phyloP scores from a whole-genome alignment of 2,888 invertebrate genomes.

The Diarsia dahlii region DNA sequence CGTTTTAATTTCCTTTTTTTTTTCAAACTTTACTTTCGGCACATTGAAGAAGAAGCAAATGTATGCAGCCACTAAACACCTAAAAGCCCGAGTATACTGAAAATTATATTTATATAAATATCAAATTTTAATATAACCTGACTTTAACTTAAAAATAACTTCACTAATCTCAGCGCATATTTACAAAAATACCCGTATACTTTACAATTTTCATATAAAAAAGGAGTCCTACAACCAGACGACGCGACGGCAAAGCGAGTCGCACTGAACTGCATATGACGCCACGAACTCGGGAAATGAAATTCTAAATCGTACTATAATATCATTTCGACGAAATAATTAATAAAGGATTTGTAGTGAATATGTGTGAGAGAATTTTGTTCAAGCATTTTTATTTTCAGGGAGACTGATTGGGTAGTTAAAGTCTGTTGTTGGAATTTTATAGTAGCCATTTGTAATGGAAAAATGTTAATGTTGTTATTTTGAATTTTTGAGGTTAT shows the following conservation, averaged over 20 bases:
- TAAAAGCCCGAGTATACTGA: too few species aligned
- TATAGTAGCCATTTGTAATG: not conserved
- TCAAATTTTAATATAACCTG: not conserved
- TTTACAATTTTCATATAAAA: slow-evolving; percentile 33
- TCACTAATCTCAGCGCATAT: slow-evolving; percentile 8
- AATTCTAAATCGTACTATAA: slow-evolving; percentile 73
- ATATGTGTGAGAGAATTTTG: slow-evolving; percentile 40
- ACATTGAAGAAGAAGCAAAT: too few species aligned
- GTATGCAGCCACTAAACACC: too few species aligned
- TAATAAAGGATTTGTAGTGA: slow-evolving; percentile 67
- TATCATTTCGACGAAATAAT: slow-evolving; percentile 68
- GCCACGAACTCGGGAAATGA: slow-evolving; percentile 72
- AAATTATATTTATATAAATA: too few species aligned
- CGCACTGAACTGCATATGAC: slow-evolving; percentile 77
- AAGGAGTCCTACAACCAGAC: slow-evolving; percentile 24
- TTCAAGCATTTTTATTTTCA: slow-evolving; percentile 17
- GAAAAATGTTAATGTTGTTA: not conserved
- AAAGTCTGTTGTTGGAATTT: not conserved
- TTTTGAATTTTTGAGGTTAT: not conserved
- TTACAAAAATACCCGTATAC: slow-evolving; percentile 27
- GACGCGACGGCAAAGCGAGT: slow-evolving; percentile 48
- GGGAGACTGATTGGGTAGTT: slow-evolving; percentile 23
- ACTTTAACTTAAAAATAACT: not conserved
- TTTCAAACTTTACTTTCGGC: too few species aligned
- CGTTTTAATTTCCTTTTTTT: too few species aligned